phyloP scores from a whole-genome alignment of 2,113 vertebrate species.

The Hemiprocne comata region DNA sequence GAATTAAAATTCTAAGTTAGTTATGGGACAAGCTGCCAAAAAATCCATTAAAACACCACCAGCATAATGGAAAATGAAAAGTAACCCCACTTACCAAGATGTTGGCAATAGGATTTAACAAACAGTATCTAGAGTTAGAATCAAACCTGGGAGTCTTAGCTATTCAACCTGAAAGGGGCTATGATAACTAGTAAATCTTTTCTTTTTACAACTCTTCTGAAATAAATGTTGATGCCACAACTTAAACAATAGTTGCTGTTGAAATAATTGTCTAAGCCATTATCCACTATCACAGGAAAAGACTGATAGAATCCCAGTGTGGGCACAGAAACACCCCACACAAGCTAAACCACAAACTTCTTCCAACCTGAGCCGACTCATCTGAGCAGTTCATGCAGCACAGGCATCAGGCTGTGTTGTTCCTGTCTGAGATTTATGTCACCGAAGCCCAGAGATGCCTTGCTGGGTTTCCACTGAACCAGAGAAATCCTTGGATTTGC shows the following conservation, averaged over 20 bases:
- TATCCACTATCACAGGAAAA: neutral
- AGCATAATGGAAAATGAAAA: neutral
- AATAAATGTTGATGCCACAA: neutral
- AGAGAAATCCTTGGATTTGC: neutral
- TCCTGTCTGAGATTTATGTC: neutral
- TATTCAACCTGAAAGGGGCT: neutral
- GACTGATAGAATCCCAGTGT: fast-evolving
- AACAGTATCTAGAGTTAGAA: neutral
- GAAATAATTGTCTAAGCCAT: neutral
- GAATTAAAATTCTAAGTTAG: neutral
- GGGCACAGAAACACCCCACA: neutral
- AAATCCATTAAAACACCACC: neutral
- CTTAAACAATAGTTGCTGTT: neutral
- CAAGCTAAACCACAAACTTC: neutral
- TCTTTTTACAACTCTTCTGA: neutral
- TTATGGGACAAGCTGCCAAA: too few species aligned
- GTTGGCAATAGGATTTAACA: neutral
- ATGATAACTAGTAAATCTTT: neutral
- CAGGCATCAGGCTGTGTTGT: neutral
- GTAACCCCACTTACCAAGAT: neutral
- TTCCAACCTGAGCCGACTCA: neutral
- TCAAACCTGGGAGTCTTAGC: neutral
- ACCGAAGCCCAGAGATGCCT: neutral
- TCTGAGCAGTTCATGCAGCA: fast-evolving
- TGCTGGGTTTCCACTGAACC: neutral